These are phyloP conservation scores for Acanthaster planci DNA, from an alignment of 35 echinoderm and acorn worm species.

Conservation along the genomic window DNA sequence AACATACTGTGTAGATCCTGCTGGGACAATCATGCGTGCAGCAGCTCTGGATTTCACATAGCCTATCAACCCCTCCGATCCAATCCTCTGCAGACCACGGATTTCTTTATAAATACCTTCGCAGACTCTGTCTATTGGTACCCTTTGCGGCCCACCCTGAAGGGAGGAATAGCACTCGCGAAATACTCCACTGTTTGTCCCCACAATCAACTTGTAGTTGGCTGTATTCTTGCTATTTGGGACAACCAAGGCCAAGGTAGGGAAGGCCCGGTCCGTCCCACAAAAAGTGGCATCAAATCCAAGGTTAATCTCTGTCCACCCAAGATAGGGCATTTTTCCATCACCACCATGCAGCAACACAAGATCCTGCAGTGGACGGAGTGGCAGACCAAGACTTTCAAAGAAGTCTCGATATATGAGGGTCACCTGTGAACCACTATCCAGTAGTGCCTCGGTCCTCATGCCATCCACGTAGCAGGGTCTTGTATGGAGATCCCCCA, in stretches of 20 bases:
- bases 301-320: slow-evolving; percentile 40
- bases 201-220: slow-evolving; percentile 20
- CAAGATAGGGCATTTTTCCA: slow-evolving; percentile 57
- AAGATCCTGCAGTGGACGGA: slow-evolving; percentile 48
- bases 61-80: not conserved
- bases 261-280: slow-evolving; percentile 33
- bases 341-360: slow-evolving; percentile 64
- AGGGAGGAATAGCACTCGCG: slow-evolving; percentile 18
- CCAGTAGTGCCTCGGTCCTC: slow-evolving; percentile 33
- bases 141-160: not conserved
- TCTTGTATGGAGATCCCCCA: not conserved
- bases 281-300: slow-evolving; percentile 27
- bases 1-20: not conserved
- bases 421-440: slow-evolving; percentile 75
- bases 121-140: not conserved
- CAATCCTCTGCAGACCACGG: not conserved
- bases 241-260: slow-evolving; percentile 47
- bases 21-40: not conserved
- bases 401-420: slow-evolving; percentile 44
- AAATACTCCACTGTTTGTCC: slow-evolving; percentile 61
- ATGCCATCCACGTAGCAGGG: slow-evolving; percentile 35
- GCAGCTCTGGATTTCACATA: not conserved
- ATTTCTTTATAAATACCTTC: not conserved
- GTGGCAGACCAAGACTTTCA: slow-evolving; percentile 10
- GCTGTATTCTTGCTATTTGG: slow-evolving; percentile 34